These are phyloP conservation scores for Mola mola DNA, from an alignment of 2,113 vertebrate species.

Conservation along the genomic window DNA sequence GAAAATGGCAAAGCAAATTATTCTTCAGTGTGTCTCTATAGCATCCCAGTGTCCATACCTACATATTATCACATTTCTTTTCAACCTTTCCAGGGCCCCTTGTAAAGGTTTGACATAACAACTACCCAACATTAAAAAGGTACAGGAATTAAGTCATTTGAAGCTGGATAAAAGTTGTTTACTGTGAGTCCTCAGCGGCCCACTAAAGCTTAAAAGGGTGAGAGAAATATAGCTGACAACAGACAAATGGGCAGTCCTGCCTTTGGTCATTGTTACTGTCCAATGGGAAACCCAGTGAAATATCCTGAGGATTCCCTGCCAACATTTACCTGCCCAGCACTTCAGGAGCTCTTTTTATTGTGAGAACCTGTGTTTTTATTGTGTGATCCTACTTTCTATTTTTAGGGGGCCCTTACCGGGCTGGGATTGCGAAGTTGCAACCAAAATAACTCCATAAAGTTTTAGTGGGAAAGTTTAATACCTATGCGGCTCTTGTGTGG, in stretches of 20 bases:
- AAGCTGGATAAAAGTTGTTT: conserved; percentile 35
- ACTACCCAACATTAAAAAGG: background rate
- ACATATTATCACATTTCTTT: conserved; percentile 41
- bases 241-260: conserved; percentile 16
- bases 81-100: conserved; percentile 36
- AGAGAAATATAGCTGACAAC: conserved; percentile 22
- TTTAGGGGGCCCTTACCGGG: conserved; percentile 73
- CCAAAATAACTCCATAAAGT: conserved; percentile 86
- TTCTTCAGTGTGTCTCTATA: conserved; percentile 43
- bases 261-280: conserved; percentile 53
- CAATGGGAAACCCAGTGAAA: conserved; percentile 70
- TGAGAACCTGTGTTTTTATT: conserved; percentile 64
- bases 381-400: conserved; percentile 76
- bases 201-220: conserved; percentile 7
- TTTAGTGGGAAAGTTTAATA: conserved; percentile 84
- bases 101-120: conserved; percentile 51
- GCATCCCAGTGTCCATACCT: conserved; percentile 19
- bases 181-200: conserved; percentile 28
- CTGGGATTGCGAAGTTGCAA: conserved; percentile 73
- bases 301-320: conserved; percentile 72
- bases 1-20: conserved; percentile 37
- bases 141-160: conserved; percentile 35
- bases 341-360: conserved; percentile 67
- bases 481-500: conserved; percentile 80
- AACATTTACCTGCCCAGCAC: conserved; percentile 72